These are phyloP conservation scores for Brachynemurus nebulosus DNA, from an alignment of 2,888 invertebrate genomes.

Conservation along the genomic window DNA sequence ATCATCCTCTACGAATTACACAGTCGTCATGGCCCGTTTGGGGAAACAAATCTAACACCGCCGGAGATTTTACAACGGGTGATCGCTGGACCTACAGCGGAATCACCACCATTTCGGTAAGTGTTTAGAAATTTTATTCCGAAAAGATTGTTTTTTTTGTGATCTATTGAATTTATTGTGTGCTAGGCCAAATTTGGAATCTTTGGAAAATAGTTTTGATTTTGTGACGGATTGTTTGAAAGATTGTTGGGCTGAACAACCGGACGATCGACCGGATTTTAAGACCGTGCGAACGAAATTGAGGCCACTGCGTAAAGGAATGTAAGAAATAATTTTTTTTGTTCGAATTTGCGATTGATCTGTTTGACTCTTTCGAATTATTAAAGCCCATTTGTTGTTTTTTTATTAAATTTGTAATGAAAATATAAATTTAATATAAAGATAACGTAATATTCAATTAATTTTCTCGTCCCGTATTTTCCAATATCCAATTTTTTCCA, in stretches of 20 bases:
- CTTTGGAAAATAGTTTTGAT: constrained; percentile 67
- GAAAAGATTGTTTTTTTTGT: no score
- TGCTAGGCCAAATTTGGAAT: constrained; percentile 69
- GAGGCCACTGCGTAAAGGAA: constrained; percentile 72
- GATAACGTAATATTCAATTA: no score
- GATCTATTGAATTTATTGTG: not conserved
- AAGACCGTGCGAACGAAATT: constrained; percentile 64
- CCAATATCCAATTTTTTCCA: no score
- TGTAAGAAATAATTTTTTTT: constrained; percentile 68
- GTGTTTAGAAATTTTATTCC: no score
- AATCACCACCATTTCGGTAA: not conserved
- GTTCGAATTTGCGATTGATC: no score
- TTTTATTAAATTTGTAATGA: no score
- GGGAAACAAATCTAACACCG: constrained; percentile 48
- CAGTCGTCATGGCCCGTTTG: constrained; percentile 75
- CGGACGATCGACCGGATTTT: constrained; percentile 71
- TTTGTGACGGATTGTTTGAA: constrained; percentile 71
- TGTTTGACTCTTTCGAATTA: no score
- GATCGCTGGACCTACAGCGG: constrained; percentile 31
- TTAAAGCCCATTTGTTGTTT: no score
- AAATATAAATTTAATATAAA: no score
- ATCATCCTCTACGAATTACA: constrained; percentile 82
- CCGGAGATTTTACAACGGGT: constrained; percentile 51
- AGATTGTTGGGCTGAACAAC: constrained; percentile 80
- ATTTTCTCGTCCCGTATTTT: no score